Percentiles rank a stretch among this genome's conserved stretches.
Conservation (phyloP, 2,113 vertebrate genomes). For the Picathartes gymnocephalus region DNA sequence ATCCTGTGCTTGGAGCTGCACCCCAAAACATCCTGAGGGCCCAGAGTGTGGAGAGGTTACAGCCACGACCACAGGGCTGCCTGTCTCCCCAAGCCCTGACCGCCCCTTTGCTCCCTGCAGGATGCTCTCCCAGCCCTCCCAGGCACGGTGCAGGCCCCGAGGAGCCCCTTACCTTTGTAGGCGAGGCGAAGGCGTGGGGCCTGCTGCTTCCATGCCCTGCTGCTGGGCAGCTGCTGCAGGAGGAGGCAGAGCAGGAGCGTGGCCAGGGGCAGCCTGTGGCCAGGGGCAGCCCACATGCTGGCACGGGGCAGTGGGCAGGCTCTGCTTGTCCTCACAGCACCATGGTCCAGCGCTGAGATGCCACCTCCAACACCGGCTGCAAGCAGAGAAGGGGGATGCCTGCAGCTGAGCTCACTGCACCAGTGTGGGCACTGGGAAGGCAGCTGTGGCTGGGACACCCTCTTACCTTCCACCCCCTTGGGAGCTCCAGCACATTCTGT, state of each 20-base stretch:
- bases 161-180: slow-evolving; percentile 61
- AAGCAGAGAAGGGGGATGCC: background rate
- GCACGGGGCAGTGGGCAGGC: background rate
- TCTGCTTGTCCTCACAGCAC: background rate
- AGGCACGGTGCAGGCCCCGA: background rate
- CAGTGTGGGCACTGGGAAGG: background rate
- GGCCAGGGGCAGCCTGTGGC: background rate
- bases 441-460: background rate
- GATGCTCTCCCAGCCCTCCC: background rate
- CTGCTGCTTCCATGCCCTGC: slow-evolving; percentile 24
- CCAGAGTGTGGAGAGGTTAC: rapidly evolving
- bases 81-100: background rate
- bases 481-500: background rate
- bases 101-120: rapidly evolving
- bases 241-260: background rate
- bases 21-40: background rate
- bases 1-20: background rate
- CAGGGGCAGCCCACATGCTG: background rate
- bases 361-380: background rate
- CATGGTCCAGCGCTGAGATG: background rate
- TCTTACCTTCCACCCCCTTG: rapidly evolving
- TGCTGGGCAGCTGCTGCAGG: background rate
- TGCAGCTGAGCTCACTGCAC: background rate
- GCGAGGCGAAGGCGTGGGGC: slow-evolving; percentile 61
- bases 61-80: rapidly evolving